Base-by-base conservation (phyloP, 2,113 vertebrate genomes). In the Aptenodytes patagonicus region DNA sequence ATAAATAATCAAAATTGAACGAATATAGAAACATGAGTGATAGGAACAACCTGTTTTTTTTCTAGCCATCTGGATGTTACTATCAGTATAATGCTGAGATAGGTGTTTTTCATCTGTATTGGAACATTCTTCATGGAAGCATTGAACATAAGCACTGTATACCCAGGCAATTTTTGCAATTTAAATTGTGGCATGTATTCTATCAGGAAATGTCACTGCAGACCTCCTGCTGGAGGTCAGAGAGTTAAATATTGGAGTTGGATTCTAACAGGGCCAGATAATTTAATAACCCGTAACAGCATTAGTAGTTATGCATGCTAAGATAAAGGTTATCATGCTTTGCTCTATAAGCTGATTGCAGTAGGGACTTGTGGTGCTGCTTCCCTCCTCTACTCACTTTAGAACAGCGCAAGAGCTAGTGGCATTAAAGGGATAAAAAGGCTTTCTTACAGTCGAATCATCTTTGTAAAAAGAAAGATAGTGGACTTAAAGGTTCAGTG, bases 211-310 rank as follows among this genome's bases (percentile, higher is more conserved):
- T 77, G 76, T 89, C 46, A 86, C 69, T 70, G 47, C 72, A 90
- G 61, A 36, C 36, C 87, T 70, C n/a, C 71, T 89, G 46, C 68
- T 84, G 72, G 69, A 93, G 70, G 70, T 94, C 81, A 79, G 36
- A 26, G 69, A 60, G 40, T 94, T 96, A 89, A 95, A 75, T 49
- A 19, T 3, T 46, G 57, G 29, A 83, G 73, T 6, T 72, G 46
- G 65, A 60, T 54, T 95, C 55, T 93, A 75, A 51, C 60, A 75
- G 71, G 29, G 49, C 28, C 61, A 24, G 76, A 34, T 92, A 91
- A 85, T 89, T 85, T 88, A 95, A 96, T 97, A 97, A 92, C 70
- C n/a, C 15, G 3, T 70, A 87, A 72, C 71, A 85, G 44, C 40
- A 68, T 92, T 71, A 73, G 26, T 73, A 80, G 72, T 54, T 89